These are phyloP conservation scores for Drosophila koepferae DNA, from an alignment of 2,888 invertebrate genomes.

Conservation along the genomic window DNA sequence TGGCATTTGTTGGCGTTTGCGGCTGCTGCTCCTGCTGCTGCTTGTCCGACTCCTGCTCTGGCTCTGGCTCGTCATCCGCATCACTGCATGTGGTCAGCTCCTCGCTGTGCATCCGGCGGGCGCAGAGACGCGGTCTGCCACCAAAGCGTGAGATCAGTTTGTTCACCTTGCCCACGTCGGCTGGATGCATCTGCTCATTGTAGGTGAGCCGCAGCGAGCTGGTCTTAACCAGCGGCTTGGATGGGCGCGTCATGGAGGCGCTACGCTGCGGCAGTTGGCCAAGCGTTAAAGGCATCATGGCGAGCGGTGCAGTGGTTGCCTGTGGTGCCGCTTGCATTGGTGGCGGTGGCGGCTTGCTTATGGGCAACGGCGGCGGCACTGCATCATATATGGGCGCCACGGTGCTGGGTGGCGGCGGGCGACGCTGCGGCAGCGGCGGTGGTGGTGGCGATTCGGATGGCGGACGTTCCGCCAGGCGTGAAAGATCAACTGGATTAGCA, in stretches of 20 bases:
- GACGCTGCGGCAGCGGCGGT: constrained; percentile 73
- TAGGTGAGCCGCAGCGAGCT: constrained; percentile 82
- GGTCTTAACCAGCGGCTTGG: constrained; percentile 83
- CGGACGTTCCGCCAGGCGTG: constrained; percentile 52
- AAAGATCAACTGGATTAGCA: neutral
- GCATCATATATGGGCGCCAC: constrained; percentile 58
- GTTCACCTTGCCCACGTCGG: constrained; percentile 83
- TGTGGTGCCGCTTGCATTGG: constrained; percentile 43
- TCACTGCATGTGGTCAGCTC: constrained; percentile 65
- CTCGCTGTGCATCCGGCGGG: constrained; percentile 60
- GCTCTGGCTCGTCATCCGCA: constrained; percentile 47
- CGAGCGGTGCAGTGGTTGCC: too few species aligned
- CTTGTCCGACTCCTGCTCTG: neutral
- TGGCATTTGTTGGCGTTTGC: constrained; percentile 47
- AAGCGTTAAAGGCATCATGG: neutral
- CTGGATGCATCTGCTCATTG: constrained; percentile 82
- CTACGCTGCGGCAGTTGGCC: constrained; percentile 68
- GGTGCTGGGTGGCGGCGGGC: constrained; percentile 45
- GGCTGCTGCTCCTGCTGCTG: constrained; percentile 38
- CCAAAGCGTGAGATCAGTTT: constrained; percentile 83
- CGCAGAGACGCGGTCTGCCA: constrained; percentile 58
- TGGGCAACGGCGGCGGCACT: constrained; percentile 64
- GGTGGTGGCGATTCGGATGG: constrained; percentile 76
- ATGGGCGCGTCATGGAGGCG: constrained; percentile 71
- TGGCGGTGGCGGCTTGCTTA: constrained; percentile 61